These are phyloP conservation scores for Agrochola litura DNA, from an alignment of 2,888 invertebrate genomes.

Conservation along the genomic window DNA sequence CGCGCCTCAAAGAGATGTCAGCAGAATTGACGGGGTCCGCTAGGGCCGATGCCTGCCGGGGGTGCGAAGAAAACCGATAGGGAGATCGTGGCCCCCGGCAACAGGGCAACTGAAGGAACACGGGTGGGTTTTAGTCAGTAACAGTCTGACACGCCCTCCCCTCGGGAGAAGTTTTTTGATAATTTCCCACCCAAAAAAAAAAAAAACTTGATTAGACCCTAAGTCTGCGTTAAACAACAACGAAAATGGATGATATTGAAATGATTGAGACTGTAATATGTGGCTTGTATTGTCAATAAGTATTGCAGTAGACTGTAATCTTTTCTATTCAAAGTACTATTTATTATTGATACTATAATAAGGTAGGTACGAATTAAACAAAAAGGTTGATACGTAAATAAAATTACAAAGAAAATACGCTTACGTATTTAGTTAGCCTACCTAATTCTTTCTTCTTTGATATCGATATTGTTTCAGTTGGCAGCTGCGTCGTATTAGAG, in stretches of 20 bases:
- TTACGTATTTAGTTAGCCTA: background rate
- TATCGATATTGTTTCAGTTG: conserved; percentile 13
- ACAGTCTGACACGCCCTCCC: too few relatives aligned
- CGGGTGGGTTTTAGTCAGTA: too few relatives aligned
- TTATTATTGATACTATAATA: background rate
- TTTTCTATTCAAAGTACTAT: background rate
- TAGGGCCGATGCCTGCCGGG: too few relatives aligned
- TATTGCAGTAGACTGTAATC: background rate
- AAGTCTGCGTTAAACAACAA: background rate
- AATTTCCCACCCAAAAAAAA: too few relatives aligned
- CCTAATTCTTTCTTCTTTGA: conserved; percentile 11
- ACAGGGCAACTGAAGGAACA: too few relatives aligned
- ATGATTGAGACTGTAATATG: background rate
- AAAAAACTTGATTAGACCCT: background rate
- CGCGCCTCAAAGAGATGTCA: too few relatives aligned
- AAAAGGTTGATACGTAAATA: background rate
- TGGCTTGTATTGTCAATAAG: background rate
- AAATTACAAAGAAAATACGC: background rate
- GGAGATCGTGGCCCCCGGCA: too few relatives aligned
- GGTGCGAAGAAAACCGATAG: too few relatives aligned
- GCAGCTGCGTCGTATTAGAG: conserved; percentile 21
- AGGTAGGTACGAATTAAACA: background rate
- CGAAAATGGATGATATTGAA: background rate
- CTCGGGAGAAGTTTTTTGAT: too few relatives aligned
- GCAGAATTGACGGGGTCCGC: too few relatives aligned